A percentile compares a stretch with the other conserved stretches of the same genome.
These are phyloP conservation scores for Malurus alboscapulatus DNA, from an alignment of 2,113 vertebrate genomes.

Conservation along the genomic window DNA sequence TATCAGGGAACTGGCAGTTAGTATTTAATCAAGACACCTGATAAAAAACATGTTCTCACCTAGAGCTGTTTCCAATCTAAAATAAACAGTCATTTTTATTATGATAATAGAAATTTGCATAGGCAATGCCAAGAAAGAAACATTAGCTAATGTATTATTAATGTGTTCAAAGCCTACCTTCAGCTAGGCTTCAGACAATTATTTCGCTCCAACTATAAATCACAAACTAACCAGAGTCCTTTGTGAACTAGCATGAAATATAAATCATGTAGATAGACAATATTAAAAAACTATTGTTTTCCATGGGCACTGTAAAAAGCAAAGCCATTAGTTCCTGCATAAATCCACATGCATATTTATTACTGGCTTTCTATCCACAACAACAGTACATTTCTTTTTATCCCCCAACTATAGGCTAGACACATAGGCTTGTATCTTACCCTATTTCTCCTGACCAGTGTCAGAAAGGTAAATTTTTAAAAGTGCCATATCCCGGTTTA, in stretches of 20 bases:
- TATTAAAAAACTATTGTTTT: conserved; percentile 53
- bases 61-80: conserved; percentile 29
- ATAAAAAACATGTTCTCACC: not conserved
- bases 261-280: conserved; percentile 38
- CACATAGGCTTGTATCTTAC: not conserved
- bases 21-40: not conserved
- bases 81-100: conserved; percentile 39
- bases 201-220: conserved; percentile 50
- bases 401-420: not conserved
- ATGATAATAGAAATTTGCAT: conserved; percentile 42
- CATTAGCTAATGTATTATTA: conserved; percentile 51
- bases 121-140: conserved; percentile 16
- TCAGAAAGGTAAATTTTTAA: not conserved
- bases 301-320: not conserved
- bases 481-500: not conserved
- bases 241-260: conserved; percentile 47
- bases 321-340: not conserved
- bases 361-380: not conserved
- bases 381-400: not conserved
- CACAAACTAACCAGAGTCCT: conserved; percentile 42
- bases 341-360: not conserved
- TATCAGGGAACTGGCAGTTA: not conserved
- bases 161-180: conserved; percentile 38
- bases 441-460: not conserved
- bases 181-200: conserved; percentile 38